Evolutionary conservation across 2,113 vertebrate species (phyloP).

Genomic region (Tragelaphus buxtoni): DNA sequence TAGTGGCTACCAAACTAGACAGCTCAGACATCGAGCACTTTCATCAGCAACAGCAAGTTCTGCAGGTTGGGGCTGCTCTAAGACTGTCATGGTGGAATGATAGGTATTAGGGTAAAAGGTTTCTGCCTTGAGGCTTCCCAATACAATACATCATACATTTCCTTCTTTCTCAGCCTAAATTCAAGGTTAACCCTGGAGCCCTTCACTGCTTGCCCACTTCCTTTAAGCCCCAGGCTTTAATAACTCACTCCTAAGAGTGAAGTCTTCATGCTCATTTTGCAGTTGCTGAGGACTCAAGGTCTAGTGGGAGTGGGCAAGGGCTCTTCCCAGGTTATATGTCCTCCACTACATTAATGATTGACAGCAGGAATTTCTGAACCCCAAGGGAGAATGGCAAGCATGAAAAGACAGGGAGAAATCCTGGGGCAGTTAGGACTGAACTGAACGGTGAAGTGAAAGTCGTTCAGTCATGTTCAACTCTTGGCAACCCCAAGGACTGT

Average conservation of each 20-base stretch:
- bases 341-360: not conserved
- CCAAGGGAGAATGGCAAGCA: not conserved
- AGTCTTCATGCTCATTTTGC: not conserved
- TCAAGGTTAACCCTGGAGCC: not conserved
- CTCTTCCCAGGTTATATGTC: not conserved
- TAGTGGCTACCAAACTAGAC: not conserved
- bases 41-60: not conserved
- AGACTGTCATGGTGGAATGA: not conserved
- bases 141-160: not conserved
- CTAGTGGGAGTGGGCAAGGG: not conserved
- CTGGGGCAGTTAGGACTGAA: not conserved
- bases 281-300: not conserved
- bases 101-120: not conserved
- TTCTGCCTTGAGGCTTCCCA: not conserved
- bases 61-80: not conserved
- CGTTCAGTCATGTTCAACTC: not conserved
- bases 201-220: not conserved
- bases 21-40: not conserved
- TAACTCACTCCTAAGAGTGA: not conserved
- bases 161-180: not conserved
- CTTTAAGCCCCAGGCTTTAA: not conserved
- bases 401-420: not conserved
- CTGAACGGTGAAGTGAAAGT: not conserved
- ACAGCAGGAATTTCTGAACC: not conserved
- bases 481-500: not conserved